phyloP scores from a whole-genome alignment of 2,797 vertebrate species.

The Chelon labrosus region DNA sequence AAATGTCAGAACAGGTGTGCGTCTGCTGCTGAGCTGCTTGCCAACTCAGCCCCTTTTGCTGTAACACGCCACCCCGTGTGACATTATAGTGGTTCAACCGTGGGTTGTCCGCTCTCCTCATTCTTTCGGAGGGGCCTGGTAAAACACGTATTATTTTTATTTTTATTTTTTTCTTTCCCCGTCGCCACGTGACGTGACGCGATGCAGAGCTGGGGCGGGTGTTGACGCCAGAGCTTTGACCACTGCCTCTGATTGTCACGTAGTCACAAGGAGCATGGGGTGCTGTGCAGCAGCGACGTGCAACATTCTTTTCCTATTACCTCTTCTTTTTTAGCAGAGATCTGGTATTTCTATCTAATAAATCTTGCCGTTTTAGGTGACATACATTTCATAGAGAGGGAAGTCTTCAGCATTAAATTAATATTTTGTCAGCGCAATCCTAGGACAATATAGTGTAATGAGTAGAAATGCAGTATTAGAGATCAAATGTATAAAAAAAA shows the following conservation, averaged over 20 bases:
- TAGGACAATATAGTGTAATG: not conserved
- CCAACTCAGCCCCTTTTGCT: constrained; percentile 82
- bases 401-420: not conserved
- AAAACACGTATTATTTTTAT: constrained; percentile 32
- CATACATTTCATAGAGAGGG: not conserved
- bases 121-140: constrained; percentile 51
- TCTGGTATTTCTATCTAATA: constrained; percentile 21
- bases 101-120: constrained; percentile 56
- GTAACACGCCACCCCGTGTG: constrained; percentile 77
- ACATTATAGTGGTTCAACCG: constrained; percentile 70
- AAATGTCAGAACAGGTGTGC: constrained; percentile 89
- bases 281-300: constrained; percentile 22
- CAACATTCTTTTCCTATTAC: constrained; percentile 49
- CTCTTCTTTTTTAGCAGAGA: constrained; percentile 20
- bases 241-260: constrained; percentile 36
- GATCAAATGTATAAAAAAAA: not conserved
- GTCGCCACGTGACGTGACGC: constrained; percentile 14
- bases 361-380: constrained; percentile 28
- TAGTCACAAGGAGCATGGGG: constrained; percentile 33
- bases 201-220: constrained; percentile 35
- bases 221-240: constrained; percentile 49
- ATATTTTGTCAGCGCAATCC: not conserved
- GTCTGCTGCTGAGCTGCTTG: constrained; percentile 84
- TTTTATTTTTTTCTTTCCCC: not conserved
- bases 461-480: not conserved